Percentiles rank a stretch among this genome's conserved stretches.
These are phyloP conservation scores for Nymphalis c-album DNA, from an alignment of 2,888 invertebrate genomes.

Conservation along the genomic window DNA sequence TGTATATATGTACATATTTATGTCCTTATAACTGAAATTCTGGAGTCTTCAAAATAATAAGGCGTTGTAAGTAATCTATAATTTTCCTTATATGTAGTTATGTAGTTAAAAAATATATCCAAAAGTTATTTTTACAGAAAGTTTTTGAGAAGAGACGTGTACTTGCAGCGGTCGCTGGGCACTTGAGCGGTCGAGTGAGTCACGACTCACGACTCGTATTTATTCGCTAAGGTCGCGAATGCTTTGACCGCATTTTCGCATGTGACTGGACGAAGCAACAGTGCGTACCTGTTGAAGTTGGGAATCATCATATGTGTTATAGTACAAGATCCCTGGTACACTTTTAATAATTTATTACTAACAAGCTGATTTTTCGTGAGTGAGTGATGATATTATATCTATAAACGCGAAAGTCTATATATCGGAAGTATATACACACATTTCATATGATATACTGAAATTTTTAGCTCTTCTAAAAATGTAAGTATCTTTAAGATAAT, in stretches of 20 bases:
- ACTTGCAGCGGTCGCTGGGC: constrained; percentile 5
- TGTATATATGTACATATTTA: too few relatives aligned
- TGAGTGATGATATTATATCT: too few relatives aligned
- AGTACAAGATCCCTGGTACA: too few relatives aligned
- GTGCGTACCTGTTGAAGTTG: constrained; percentile 27
- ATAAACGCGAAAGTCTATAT: background rate
- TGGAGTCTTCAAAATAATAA: too few relatives aligned
- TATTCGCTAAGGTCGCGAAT: constrained; percentile 24
- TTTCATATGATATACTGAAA: background rate
- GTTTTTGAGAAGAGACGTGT: constrained; percentile 6
- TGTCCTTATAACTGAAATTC: too few relatives aligned
- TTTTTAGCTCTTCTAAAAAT: background rate
- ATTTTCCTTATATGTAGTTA: too few relatives aligned
- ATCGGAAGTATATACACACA: too few relatives aligned
- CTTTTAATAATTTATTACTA: too few relatives aligned
- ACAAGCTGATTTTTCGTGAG: too few relatives aligned
- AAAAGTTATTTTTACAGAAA: constrained; percentile 1
- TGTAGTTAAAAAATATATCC: constrained; percentile 19
- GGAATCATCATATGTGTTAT: background rate
- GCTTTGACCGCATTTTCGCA: constrained; percentile 26
- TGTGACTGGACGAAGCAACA: constrained; percentile 28
- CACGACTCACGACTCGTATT: constrained; percentile 8
- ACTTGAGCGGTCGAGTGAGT: constrained; percentile 11
- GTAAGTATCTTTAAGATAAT: too few relatives aligned
- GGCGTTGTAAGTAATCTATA: too few relatives aligned